phyloP scores from a whole-genome alignment of 2,797 vertebrate species.

The Cuculus canorus region DNA sequence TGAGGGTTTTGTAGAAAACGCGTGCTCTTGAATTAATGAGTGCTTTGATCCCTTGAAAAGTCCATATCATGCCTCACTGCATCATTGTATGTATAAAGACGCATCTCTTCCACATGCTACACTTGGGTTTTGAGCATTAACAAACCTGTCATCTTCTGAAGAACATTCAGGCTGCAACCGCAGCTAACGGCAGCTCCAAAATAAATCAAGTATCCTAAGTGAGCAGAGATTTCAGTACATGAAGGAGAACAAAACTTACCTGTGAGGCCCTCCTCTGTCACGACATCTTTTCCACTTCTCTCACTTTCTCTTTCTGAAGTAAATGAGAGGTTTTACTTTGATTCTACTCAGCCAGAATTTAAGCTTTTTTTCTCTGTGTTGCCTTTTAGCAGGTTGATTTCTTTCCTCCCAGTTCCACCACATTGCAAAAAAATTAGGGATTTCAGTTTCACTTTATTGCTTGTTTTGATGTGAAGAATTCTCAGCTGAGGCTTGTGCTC shows the following conservation, averaged over 20 bases:
- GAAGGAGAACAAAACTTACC: background rate
- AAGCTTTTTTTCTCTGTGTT: background rate
- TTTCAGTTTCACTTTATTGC: background rate
- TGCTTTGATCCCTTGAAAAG: background rate
- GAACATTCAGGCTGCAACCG: background rate
- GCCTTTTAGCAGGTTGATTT: background rate
- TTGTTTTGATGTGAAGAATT: background rate
- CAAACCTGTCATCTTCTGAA: background rate
- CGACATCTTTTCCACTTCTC: background rate
- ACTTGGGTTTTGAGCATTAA: background rate
- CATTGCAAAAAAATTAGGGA: background rate
- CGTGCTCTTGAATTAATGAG: background rate
- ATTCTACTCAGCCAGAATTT: background rate
- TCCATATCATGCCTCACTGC: accelerated
- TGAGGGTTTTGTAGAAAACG: background rate
- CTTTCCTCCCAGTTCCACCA: background rate
- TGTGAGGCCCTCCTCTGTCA: background rate
- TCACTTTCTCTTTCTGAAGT: background rate
- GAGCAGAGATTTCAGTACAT: background rate
- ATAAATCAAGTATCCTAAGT: background rate
- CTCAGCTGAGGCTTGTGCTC: background rate
- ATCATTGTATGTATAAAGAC: background rate
- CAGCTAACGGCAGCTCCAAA: background rate
- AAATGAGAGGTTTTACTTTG: background rate
- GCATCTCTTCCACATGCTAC: background rate